phyloP scores from a whole-genome alignment of 2,888 invertebrate species.

The Carabus problematicus region DNA sequence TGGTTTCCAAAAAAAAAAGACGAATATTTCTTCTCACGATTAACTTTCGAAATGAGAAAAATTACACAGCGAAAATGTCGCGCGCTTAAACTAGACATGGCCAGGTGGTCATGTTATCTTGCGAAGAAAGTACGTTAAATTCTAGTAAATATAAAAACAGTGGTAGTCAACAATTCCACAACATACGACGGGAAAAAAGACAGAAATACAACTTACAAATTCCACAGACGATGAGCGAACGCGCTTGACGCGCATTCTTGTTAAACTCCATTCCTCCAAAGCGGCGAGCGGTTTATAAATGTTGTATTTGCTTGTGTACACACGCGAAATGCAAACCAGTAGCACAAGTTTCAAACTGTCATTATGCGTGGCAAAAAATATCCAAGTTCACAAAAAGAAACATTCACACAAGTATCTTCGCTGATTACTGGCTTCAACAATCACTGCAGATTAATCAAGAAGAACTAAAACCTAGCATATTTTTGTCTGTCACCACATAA shows the following conservation, averaged over 20 bases:
- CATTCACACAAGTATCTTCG: background rate
- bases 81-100: no score
- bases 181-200: background rate
- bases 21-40: background rate
- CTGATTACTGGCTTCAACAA: background rate
- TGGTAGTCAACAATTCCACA: no score
- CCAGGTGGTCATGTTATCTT: no score
- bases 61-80: no score
- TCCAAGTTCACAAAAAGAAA: slow-evolving; percentile 6
- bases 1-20: background rate
- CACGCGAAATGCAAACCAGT: slow-evolving; percentile 13
- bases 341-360: slow-evolving; percentile 9
- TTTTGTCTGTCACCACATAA: no score
- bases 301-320: background rate
- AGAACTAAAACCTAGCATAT: slow-evolving; percentile 1
- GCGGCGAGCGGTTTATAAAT: background rate
- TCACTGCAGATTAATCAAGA: background rate
- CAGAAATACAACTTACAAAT: slow-evolving; percentile 18
- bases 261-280: slow-evolving; percentile 5
- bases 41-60: no score
- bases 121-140: no score
- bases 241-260: background rate
- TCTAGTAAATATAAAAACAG: no score
- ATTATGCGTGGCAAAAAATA: background rate
- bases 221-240: slow-evolving; percentile 1